A percentile compares a stretch with the other conserved stretches of the same genome.
Conservation (phyloP, 2,113 vertebrate genomes). For the Gnathonemus longibarbis region DNA sequence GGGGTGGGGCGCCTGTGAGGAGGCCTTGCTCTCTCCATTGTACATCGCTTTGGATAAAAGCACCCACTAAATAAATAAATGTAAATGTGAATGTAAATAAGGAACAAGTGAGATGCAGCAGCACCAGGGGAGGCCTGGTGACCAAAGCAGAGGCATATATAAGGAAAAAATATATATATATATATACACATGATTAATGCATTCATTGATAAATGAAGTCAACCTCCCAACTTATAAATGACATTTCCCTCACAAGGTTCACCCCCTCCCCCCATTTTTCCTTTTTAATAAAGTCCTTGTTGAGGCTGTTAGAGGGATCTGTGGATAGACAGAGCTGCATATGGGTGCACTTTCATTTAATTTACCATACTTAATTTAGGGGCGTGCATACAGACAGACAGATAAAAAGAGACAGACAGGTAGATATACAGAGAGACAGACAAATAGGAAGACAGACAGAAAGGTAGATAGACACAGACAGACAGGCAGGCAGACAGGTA, state of each 20-base stretch:
- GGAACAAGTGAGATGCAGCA: background rate
- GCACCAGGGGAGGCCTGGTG: background rate
- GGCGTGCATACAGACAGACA: conserved; percentile 9
- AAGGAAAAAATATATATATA: background rate
- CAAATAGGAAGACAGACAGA: background rate
- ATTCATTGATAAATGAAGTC: conserved; percentile 17
- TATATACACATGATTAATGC: background rate
- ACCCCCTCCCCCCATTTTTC: background rate
- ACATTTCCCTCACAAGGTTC: conserved; percentile 1
- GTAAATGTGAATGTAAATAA: background rate
- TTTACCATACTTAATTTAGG: conserved; percentile 45
- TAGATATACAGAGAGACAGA: background rate
- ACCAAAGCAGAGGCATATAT: too few species aligned
- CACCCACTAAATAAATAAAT: background rate
- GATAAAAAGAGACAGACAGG: background rate
- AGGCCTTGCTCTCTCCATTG: background rate
- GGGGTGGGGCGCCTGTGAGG: too few species aligned
- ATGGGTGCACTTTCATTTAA: conserved; percentile 38
- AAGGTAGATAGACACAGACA: background rate
- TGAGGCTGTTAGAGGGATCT: conserved; percentile 29
- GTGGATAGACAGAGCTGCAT: conserved; percentile 35
- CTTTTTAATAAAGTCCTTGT: conserved; percentile 39
- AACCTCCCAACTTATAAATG: background rate
- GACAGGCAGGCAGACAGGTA: too few species aligned
- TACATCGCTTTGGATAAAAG: background rate